Percentiles rank a stretch among this genome's conserved stretches.
Evolutionary conservation across 1,140 invertebrate species (phyloP).

Genomic region (Babylonia areolata): DNA sequence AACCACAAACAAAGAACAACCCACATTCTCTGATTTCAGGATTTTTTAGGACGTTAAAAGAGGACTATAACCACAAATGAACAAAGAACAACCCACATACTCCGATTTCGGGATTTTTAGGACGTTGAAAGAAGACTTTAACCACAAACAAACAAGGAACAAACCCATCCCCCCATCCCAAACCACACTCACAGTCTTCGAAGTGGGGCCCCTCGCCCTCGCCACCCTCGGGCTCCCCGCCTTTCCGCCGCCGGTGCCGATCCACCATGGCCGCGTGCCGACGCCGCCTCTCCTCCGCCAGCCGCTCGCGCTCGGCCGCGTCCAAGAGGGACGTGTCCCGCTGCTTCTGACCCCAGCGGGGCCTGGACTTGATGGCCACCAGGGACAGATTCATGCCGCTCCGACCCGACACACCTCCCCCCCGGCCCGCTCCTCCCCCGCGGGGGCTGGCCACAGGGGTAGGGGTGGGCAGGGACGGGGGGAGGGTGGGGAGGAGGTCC

Average conservation of each 20-base stretch:
- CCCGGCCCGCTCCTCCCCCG: neutral
- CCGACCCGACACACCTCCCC: neutral
- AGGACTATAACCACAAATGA: no score
- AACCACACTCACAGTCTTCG: constrained; percentile 69
- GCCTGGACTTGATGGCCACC: constrained; percentile 22
- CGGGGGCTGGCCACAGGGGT: neutral
- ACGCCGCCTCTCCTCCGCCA: constrained; percentile 64
- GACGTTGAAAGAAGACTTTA: no score
- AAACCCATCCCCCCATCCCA: neutral
- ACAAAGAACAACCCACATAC: no score
- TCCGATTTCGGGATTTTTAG: no score
- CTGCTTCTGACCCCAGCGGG: constrained; percentile 45
- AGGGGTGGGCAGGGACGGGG: constrained; percentile 3
- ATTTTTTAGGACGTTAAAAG: no score
- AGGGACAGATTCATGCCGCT: neutral
- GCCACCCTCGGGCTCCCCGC: constrained; percentile 25
- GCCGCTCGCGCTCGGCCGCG: constrained; percentile 56
- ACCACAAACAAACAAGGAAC: no score
- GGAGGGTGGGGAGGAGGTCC: constrained; percentile 17
- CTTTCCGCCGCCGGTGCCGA: constrained; percentile 44
- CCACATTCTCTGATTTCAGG: no score
- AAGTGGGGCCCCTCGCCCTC: constrained; percentile 56
- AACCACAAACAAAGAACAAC: no score
- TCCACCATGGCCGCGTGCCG: constrained; percentile 60
- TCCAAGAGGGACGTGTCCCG: constrained; percentile 62